Base-by-base conservation (phyloP, 2,797 vertebrate genomes). In the Myripristis murdjan region DNA sequence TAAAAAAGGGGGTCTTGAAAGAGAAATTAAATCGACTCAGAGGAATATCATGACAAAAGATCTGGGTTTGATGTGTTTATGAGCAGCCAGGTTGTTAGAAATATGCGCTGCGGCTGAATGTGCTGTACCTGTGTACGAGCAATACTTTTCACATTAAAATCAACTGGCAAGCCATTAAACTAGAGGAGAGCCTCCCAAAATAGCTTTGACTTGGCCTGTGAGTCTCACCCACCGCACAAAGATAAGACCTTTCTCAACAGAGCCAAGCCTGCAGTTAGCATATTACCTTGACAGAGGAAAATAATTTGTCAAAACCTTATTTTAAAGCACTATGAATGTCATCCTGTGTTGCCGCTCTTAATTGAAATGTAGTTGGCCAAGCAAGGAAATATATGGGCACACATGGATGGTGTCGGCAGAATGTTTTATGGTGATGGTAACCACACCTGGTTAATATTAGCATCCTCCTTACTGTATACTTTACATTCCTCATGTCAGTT, bases 261-360 rank as follows among this genome's bases (percentile, higher is more conserved):
- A 79, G 67, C 68, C 70, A 56, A 81, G 68, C 67, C 83, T 77
- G 75, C 76, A 85, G 86, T 81, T 87, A 87, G 87, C 87, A 88
- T 85, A 90, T 91, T 91, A 92, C 84, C 83, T 64, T 84, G 83
- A 90, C 84, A 79, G 82, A 88, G 75, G 75, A 89, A 91, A 91
- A 93, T 90, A 81, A 92, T 94, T 93, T 91, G 92, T 95, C 93
- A 92, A 89, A 93, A 90, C 77, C 89, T 92, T 91, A 91, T 94
- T 94, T 94, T 92, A 92, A 91, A 93, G 88, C 89, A 72, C 90
- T 64, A 92, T 94, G 92, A 94, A 94, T 93, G 93, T 95, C 93
- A 92, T 88, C 85, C 88, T 83, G 87, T 91, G 90, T 92, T 92
- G 91, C 90, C 6, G 78, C 87, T 90, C 88, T 91, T 93, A 93